A percentile compares a stretch with the other conserved stretches of the same genome.
These are phyloP conservation scores for Macropis europaea DNA, from an alignment of 2,888 invertebrate genomes.

Conservation along the genomic window DNA sequence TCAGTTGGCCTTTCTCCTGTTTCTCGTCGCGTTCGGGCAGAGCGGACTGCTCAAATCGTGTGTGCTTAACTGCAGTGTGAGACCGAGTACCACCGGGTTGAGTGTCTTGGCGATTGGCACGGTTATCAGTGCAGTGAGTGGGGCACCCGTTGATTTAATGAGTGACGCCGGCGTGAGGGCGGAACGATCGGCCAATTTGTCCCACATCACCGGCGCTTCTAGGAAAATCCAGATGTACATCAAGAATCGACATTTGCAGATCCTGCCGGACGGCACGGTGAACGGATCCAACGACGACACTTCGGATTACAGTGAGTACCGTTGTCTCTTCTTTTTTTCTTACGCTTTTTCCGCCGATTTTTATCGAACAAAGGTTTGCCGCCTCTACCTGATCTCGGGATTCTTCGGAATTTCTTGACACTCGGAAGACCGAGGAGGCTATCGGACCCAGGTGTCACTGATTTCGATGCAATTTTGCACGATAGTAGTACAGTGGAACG, in stretches of 20 bases:
- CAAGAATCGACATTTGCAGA: slow-evolving; percentile 90
- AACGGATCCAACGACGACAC: slow-evolving; percentile 90
- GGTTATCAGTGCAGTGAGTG: slow-evolving; percentile 65
- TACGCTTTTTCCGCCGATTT: background rate
- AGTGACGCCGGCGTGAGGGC: slow-evolving; percentile 80
- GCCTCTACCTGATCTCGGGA: no score
- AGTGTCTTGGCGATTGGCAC: slow-evolving; percentile 70
- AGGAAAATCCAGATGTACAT: slow-evolving; percentile 92
- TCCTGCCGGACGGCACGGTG: slow-evolving; percentile 91
- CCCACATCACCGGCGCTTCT: slow-evolving; percentile 89
- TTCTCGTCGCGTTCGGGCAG: slow-evolving; percentile 70
- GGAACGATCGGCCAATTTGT: slow-evolving; percentile 90
- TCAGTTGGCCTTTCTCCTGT: slow-evolving; percentile 67
- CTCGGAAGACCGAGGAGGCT: no score
- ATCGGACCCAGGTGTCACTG: no score
- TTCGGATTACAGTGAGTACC: slow-evolving; percentile 91
- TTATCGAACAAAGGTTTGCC: no score
- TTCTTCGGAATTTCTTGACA: no score
- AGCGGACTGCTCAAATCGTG: slow-evolving; percentile 60
- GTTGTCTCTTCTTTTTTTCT: no score
- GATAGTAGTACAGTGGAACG: no score
- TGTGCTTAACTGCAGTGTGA: slow-evolving; percentile 53
- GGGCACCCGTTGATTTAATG: slow-evolving; percentile 67
- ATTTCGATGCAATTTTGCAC: no score
- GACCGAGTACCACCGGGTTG: slow-evolving; percentile 47